Percentiles rank a stretch among this genome's conserved stretches.
Conservation (phyloP, 2,888 invertebrate genomes). For the Dasysyrphus albostriatus region DNA sequence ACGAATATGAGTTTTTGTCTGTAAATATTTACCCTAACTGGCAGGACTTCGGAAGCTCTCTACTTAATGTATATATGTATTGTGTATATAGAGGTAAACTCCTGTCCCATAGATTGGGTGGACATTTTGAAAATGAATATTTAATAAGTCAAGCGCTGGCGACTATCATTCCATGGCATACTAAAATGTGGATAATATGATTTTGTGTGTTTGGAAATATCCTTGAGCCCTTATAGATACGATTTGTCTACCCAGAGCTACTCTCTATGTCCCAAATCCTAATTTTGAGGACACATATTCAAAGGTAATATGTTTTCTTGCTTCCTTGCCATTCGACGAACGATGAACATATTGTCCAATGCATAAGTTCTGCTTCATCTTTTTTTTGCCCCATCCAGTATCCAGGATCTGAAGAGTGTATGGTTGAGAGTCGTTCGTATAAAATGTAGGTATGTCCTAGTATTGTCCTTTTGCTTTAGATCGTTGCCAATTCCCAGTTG, state of each 20-base stretch:
- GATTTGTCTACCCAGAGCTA: neutral
- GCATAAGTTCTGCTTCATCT: constrained; percentile 50
- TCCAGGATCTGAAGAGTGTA: neutral
- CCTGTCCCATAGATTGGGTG: constrained; percentile 40
- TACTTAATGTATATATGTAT: neutral
- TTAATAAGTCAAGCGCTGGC: constrained; percentile 68
- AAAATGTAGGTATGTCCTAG: neutral
- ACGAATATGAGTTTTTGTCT: constrained; percentile 44
- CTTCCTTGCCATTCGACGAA: neutral
- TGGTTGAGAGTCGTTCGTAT: neutral
- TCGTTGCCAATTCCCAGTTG: constrained; percentile 73
- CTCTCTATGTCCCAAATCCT: constrained; percentile 38
- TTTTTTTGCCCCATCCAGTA: constrained; percentile 13
- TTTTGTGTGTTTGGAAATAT: constrained; percentile 72
- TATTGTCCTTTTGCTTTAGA: constrained; percentile 50
- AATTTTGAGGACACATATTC: constrained; percentile 57
- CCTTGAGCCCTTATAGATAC: constrained; percentile 24
- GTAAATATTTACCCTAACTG: constrained; percentile 40
- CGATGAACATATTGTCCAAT: constrained; percentile 36
- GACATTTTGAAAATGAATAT: constrained; percentile 72
- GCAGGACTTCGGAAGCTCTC: neutral
- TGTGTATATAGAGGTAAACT: neutral
- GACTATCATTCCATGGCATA: constrained; percentile 67
- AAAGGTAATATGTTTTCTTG: constrained; percentile 52
- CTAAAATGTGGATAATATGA: constrained; percentile 72